These are phyloP conservation scores for Centropristis striata DNA, from an alignment of 2,113 vertebrate genomes.

Conservation along the genomic window DNA sequence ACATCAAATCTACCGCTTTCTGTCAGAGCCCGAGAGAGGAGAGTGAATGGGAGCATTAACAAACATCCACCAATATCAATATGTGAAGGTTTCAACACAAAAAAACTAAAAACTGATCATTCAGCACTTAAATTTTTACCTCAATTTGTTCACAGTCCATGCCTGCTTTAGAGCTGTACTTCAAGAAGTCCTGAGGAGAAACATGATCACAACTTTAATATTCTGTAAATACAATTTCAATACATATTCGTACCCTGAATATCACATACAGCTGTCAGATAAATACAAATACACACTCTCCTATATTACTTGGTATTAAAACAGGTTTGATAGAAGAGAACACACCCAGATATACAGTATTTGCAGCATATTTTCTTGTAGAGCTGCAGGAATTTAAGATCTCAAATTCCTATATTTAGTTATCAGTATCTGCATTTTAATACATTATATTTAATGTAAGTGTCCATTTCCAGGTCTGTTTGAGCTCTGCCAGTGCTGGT, in stretches of 20 bases:
- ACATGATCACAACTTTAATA: neutral
- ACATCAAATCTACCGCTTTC: conserved; percentile 96
- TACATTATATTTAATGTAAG: no score
- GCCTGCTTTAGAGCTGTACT: conserved; percentile 94
- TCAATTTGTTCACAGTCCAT: conserved; percentile 94
- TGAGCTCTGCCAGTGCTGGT: no score
- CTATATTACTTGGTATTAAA: no score
- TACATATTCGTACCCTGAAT: neutral
- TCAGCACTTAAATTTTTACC: conserved; percentile 78
- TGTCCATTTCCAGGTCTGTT: no score
- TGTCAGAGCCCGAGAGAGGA: conserved; percentile 48
- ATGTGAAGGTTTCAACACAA: neutral
- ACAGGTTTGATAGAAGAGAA: no score
- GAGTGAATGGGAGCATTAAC: neutral
- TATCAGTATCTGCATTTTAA: no score
- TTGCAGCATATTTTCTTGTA: no score
- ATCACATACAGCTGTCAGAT: neutral
- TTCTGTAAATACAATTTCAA: no score
- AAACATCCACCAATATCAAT: neutral
- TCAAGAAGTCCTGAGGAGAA: conserved; percentile 92
- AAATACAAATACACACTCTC: no score
- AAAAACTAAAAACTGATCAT: neutral
- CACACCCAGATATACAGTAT: no score
- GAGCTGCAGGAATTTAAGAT: no score
- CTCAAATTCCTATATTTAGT: no score